Conservation (phyloP, 2,888 invertebrate genomes). For the Mamestra brassicae region DNA sequence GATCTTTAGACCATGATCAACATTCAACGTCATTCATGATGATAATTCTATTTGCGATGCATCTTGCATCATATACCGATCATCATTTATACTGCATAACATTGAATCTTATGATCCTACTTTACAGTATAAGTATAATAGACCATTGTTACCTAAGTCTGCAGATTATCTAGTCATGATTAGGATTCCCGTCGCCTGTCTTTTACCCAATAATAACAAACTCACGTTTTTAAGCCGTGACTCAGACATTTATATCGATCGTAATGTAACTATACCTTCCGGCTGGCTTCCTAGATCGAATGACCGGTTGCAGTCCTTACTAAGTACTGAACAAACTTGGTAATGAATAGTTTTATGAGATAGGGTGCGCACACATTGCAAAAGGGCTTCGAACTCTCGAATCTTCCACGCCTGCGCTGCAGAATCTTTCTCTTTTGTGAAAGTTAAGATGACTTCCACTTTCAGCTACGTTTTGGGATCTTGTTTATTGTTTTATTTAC, state of each 20-base stretch:
- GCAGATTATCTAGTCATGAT: constrained; percentile 30
- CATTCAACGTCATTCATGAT: neutral
- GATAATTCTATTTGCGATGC: constrained; percentile 15
- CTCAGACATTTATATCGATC: constrained; percentile 61
- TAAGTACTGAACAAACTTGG: constrained; percentile 38
- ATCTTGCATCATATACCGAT: constrained; percentile 5
- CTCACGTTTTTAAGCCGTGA: constrained; percentile 53
- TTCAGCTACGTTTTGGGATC: neutral
- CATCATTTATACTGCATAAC: neutral
- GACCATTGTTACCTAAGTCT: constrained; percentile 36
- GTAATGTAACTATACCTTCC: constrained; percentile 58
- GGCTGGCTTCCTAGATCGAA: constrained; percentile 67
- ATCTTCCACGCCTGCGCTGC: neutral
- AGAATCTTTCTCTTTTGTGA: neutral
- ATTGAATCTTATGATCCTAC: constrained; percentile 15
- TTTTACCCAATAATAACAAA: constrained; percentile 46
- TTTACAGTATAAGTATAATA: neutral
- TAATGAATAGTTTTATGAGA: constrained; percentile 27
- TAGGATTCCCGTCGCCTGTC: constrained; percentile 36
- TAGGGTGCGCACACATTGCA: constrained; percentile 14
- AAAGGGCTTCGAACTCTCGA: neutral
- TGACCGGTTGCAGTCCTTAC: constrained; percentile 60
- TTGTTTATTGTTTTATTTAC: neutral
- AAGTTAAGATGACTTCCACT: constrained; percentile 7
- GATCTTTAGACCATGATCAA: neutral